Evolutionary conservation across 2,888 invertebrate species (phyloP).

Genomic region (Boloria euphrosyne): DNA sequence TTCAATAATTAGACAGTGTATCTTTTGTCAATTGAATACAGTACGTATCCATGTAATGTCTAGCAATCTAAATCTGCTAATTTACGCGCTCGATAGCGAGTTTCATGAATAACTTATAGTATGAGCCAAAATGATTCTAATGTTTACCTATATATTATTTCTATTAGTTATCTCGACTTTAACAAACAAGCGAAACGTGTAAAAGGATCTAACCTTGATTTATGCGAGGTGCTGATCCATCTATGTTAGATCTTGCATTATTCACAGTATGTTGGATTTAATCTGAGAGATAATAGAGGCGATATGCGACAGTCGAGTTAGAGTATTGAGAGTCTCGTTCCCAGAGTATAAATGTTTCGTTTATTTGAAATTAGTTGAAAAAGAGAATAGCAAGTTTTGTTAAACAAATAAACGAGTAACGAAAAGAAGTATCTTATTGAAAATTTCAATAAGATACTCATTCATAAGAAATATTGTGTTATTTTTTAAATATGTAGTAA

Average conservation of each 20-base stretch:
- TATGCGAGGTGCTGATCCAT: constrained; percentile 3
- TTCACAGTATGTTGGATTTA: constrained; percentile 15
- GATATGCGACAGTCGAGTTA: constrained; percentile 14
- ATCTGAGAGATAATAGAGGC: constrained; percentile 10
- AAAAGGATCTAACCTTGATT: constrained; percentile 3
- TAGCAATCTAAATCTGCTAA: too few relatives aligned
- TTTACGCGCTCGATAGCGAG: not conserved
- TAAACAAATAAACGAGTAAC: too few relatives aligned
- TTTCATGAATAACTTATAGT: not conserved
- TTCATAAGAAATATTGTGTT: too few relatives aligned
- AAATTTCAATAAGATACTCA: too few relatives aligned
- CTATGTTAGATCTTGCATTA: constrained; percentile 13
- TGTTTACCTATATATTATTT: not conserved
- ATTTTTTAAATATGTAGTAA: too few relatives aligned
- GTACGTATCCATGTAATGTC: too few relatives aligned
- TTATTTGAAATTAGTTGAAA: not conserved
- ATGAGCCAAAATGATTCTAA: too few relatives aligned
- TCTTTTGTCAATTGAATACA: too few relatives aligned
- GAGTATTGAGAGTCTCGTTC: not conserved
- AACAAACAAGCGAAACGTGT: not conserved
- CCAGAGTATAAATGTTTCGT: not conserved
- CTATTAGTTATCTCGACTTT: too few relatives aligned
- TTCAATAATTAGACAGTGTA: too few relatives aligned
- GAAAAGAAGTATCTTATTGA: not conserved
- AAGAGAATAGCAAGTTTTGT: too few relatives aligned